Conservation (phyloP, 2,113 vertebrate genomes). For the Macaca nemestrina region DNA sequence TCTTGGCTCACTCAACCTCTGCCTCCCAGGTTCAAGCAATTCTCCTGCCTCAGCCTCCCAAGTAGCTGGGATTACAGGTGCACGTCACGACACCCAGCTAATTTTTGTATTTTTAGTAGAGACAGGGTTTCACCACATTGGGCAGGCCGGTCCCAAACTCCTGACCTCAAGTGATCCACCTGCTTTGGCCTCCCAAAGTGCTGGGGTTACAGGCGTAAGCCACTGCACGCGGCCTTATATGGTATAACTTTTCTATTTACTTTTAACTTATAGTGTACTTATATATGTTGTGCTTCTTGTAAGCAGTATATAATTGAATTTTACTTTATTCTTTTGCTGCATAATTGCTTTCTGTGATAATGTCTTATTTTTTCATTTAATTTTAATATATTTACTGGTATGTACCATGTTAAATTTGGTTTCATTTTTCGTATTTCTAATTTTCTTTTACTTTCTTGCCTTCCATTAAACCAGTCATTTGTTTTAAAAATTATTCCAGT, state of each 20-base stretch:
- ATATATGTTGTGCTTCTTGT: not conserved
- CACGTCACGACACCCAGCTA: too few species aligned
- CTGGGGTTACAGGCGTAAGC: too few species aligned
- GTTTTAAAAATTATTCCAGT: not conserved
- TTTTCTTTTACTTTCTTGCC: not conserved
- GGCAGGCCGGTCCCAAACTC: too few species aligned
- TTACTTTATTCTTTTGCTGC: not conserved
- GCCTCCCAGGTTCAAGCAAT: too few species aligned
- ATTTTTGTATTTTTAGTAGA: too few species aligned
- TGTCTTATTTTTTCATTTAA: not conserved
- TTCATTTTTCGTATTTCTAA: not conserved
- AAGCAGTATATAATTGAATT: not conserved
- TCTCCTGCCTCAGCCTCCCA: too few species aligned
- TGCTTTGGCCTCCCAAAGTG: too few species aligned
- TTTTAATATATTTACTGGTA: not conserved
- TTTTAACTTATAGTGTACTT: not conserved
- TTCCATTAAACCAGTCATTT: not conserved
- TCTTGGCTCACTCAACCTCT: too few species aligned
- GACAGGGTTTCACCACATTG: too few species aligned
- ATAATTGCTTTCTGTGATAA: not conserved
- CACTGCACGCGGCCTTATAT: not conserved
- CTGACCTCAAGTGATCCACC: too few species aligned
- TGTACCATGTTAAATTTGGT: not conserved
- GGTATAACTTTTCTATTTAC: not conserved
- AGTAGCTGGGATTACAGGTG: too few species aligned